A percentile compares a stretch with the other conserved stretches of the same genome.
These are phyloP conservation scores for Poeciliopsis prolifica DNA, from an alignment of 2,113 vertebrate genomes.

Conservation along the genomic window DNA sequence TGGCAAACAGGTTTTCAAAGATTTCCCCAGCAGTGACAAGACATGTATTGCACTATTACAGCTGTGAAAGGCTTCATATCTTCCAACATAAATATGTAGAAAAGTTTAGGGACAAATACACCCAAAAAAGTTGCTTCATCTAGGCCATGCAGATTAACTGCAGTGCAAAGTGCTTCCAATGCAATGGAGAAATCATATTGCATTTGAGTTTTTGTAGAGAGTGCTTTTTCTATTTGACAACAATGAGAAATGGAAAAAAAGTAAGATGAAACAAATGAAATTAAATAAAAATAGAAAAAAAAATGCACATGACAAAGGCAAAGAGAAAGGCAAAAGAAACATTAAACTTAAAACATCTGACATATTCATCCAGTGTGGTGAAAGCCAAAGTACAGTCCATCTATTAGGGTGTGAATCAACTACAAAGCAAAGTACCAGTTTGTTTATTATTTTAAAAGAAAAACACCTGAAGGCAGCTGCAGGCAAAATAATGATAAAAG, in stretches of 20 bases:
- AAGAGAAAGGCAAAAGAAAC: constrained; percentile 40
- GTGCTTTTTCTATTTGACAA: constrained; percentile 21
- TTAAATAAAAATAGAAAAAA: constrained; percentile 3
- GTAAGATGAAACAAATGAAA: too few species aligned
- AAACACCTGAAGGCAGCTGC: constrained; percentile 30
- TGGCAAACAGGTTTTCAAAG: constrained; percentile 10
- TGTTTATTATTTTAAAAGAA: neutral
- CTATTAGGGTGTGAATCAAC: neutral
- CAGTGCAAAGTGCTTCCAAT: constrained; percentile 36
- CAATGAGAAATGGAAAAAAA: constrained; percentile 4
- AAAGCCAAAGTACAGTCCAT: constrained; percentile 5
- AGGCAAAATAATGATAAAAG: constrained; percentile 13
- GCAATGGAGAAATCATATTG: constrained; percentile 39
- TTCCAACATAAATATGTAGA: constrained; percentile 21
- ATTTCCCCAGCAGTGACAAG: constrained; percentile 65
- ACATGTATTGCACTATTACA: constrained; percentile 73
- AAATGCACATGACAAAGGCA: constrained; percentile 42
- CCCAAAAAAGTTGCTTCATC: constrained; percentile 21
- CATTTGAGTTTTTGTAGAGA: constrained; percentile 42
- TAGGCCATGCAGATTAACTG: constrained; percentile 31
- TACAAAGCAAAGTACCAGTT: constrained; percentile 9
- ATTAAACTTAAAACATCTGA: constrained; percentile 2
- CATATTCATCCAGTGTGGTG: neutral
- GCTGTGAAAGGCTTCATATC: constrained; percentile 44
- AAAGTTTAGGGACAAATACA: neutral